Evolutionary conservation across 2,797 vertebrate species (phyloP).

Genomic region (Ptychobarbus kaznakovi): DNA sequence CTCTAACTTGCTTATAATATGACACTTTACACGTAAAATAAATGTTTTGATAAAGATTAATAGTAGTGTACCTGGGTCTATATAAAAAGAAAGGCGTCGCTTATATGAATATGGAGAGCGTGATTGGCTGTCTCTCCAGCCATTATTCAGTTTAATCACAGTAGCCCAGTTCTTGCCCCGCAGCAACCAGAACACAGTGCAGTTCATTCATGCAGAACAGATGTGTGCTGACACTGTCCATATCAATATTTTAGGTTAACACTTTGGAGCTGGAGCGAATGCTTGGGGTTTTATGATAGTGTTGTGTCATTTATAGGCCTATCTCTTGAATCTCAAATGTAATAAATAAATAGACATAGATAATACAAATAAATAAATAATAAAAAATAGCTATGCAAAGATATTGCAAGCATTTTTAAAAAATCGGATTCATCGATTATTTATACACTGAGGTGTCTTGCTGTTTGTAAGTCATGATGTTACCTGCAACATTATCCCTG

Average conservation of each 20-base stretch:
- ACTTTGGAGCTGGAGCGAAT: not conserved
- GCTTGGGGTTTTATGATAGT: not conserved
- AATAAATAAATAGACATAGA: not conserved
- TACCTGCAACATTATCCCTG: too few relatives aligned
- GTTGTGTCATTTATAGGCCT: not conserved
- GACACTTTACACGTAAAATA: not conserved
- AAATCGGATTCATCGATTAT: not conserved
- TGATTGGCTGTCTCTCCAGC: not conserved
- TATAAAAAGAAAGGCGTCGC: not conserved
- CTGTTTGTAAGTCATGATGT: too few relatives aligned
- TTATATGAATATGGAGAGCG: not conserved
- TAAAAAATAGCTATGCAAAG: not conserved
- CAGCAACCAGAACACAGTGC: constrained; percentile 23
- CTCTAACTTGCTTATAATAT: not conserved
- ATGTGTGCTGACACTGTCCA: constrained; percentile 23
- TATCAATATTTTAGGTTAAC: constrained; percentile 36
- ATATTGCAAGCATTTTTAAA: not conserved
- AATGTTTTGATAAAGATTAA: not conserved
- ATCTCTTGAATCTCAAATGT: not conserved
- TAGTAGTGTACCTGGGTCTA: not conserved
- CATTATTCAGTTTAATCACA: constrained; percentile 11
- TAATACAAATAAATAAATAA: not conserved
- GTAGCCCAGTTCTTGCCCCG: not conserved
- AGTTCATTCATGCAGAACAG: constrained; percentile 21
- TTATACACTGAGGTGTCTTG: too few relatives aligned